These are phyloP conservation scores for Prolemur simus DNA, from an alignment of 2,113 vertebrate genomes.

Conservation along the genomic window DNA sequence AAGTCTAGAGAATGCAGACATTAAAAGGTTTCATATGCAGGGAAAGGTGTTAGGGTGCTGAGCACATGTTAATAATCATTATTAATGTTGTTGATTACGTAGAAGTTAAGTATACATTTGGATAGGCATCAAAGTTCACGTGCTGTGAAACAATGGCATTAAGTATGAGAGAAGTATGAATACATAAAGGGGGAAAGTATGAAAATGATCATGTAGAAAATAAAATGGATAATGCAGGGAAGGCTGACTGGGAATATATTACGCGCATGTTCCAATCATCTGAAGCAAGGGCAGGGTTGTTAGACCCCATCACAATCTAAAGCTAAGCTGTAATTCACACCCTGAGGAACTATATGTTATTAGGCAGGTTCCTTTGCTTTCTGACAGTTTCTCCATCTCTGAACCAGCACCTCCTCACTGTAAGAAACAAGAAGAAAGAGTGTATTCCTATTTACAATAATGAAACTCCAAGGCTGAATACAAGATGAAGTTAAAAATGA, in stretches of 20 bases:
- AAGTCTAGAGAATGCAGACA: neutral
- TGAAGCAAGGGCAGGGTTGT: neutral
- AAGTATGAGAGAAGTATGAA: neutral
- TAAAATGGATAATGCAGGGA: neutral
- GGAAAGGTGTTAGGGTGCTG: neutral
- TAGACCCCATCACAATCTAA: neutral
- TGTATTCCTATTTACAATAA: neutral
- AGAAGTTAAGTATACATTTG: neutral
- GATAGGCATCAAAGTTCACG: neutral
- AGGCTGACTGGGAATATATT: neutral
- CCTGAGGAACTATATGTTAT: neutral
- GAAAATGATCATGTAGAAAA: neutral
- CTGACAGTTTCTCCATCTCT: neutral
- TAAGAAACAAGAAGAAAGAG: neutral
- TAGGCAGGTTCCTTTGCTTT: neutral
- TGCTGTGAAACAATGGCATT: neutral
- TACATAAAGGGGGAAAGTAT: neutral
- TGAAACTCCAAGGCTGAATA: neutral
- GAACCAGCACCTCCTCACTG: neutral
- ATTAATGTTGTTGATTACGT: neutral
- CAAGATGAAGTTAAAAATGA: conserved; percentile 5
- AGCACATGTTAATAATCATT: neutral
- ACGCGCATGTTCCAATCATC: neutral
- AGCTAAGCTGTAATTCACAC: neutral
- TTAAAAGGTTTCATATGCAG: neutral